phyloP scores from a whole-genome alignment of 2,113 vertebrate species.

The Antennarius striatus region DNA sequence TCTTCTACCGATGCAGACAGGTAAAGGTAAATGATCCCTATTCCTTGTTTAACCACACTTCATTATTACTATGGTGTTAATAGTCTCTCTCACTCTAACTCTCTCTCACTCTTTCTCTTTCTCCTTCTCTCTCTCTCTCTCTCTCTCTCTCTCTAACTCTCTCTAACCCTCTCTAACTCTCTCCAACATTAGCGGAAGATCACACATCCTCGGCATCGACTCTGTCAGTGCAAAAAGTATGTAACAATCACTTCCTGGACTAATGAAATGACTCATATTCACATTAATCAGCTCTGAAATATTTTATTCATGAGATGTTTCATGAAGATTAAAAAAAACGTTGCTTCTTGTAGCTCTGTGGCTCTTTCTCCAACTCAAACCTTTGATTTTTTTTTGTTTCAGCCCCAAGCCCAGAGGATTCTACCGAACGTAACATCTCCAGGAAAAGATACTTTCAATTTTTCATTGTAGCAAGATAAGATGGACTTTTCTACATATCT shows the following conservation, averaged over 20 bases:
- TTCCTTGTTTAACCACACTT: constrained; percentile 1
- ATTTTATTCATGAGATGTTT: constrained; percentile 3
- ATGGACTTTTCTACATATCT: constrained; percentile 25
- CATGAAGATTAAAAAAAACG: constrained; percentile 10
- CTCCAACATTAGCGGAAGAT: constrained; percentile 39
- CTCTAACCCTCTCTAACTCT: constrained; percentile 3
- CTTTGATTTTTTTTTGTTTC: constrained; percentile 51
- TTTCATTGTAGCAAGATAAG: constrained; percentile 11
- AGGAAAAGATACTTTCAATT: constrained; percentile 19
- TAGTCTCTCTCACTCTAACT: not conserved
- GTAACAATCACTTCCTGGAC: constrained; percentile 55
- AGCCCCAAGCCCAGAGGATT: constrained; percentile 78
- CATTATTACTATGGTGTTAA: not conserved
- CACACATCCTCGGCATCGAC: constrained; percentile 51
- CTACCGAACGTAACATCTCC: constrained; percentile 60
- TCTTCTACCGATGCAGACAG: constrained; percentile 58
- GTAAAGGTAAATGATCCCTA: constrained; percentile 33
- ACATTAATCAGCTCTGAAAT: not conserved
- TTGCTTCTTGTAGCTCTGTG: not conserved
- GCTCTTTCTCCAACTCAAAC: constrained; percentile 24
- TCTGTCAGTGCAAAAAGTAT: constrained; percentile 77
- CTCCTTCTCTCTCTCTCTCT: constrained; percentile 3
- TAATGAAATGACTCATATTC: constrained; percentile 12
- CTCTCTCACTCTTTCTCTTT: constrained; percentile 3
- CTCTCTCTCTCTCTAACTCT: constrained; percentile 15